Percentiles rank a stretch among this genome's conserved stretches.
Evolutionary conservation across 2,797 vertebrate genomes (phyloP).

Genomic region (Myotis daubentonii): DNA sequence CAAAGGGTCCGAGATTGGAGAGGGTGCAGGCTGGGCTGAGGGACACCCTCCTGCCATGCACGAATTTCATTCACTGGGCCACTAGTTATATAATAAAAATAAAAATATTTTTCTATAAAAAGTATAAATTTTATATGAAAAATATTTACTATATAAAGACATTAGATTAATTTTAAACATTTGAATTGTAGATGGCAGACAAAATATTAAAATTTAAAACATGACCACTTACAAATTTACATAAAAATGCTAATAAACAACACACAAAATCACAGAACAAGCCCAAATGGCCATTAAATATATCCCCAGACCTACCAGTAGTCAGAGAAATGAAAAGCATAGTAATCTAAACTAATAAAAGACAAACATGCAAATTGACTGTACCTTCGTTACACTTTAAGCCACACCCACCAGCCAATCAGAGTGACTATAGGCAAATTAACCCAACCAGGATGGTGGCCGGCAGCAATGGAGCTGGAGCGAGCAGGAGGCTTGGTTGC

Average conservation of each 20-base stretch:
- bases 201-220: slow-evolving; percentile 2
- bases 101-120: neutral
- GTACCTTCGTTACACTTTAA: accelerated
- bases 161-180: neutral
- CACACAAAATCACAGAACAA: neutral
- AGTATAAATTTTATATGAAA: neutral
- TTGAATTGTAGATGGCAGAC: neutral
- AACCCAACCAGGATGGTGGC: too few species aligned
- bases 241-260: neutral
- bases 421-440: too few species aligned
- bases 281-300: neutral
- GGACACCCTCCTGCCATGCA: too few species aligned
- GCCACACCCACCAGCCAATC: too few species aligned
- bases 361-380: too few species aligned
- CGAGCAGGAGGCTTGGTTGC: too few species aligned
- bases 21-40: too few species aligned
- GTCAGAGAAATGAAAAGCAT: neutral
- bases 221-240: neutral
- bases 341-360: too few species aligned
- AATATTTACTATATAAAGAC: neutral
- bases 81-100: neutral
- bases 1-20: too few species aligned
- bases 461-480: too few species aligned
- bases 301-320: neutral
- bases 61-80: too few species aligned